phyloP scores from a whole-genome alignment of 2,797 vertebrate species.

The Eidolon dupreanum region DNA sequence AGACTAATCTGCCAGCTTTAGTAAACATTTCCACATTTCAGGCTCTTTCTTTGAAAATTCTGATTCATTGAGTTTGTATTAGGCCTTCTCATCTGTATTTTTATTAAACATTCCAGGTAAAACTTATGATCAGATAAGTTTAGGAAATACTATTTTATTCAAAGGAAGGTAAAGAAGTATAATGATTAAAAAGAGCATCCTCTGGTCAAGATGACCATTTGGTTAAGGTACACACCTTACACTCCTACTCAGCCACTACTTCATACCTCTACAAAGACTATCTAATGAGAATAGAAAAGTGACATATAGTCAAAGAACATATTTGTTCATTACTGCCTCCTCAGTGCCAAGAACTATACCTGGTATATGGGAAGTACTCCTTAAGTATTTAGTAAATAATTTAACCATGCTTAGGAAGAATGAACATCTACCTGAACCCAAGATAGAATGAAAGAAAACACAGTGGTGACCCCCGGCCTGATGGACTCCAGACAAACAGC shows the following conservation, averaged over 20 bases:
- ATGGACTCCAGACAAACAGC: neutral
- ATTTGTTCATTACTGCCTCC: neutral
- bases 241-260: neutral
- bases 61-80: neutral
- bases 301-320: neutral
- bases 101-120: constrained; percentile 1
- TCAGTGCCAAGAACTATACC: neutral
- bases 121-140: neutral
- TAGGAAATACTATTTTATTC: neutral
- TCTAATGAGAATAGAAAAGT: neutral
- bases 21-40: neutral
- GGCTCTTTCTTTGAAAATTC: neutral
- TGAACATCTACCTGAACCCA: neutral
- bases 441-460: constrained; percentile 8
- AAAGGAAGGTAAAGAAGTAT: neutral
- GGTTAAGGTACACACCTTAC: neutral
- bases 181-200: neutral
- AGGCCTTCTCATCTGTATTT: neutral
- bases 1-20: neutral
- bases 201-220: neutral
- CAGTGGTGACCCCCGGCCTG: neutral
- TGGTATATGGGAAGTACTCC: neutral
- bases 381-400: neutral
- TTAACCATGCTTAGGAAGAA: neutral
- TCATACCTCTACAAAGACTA: neutral